phyloP scores from a whole-genome alignment of 2,797 vertebrate genomes.

The Lacerta viridis region DNA sequence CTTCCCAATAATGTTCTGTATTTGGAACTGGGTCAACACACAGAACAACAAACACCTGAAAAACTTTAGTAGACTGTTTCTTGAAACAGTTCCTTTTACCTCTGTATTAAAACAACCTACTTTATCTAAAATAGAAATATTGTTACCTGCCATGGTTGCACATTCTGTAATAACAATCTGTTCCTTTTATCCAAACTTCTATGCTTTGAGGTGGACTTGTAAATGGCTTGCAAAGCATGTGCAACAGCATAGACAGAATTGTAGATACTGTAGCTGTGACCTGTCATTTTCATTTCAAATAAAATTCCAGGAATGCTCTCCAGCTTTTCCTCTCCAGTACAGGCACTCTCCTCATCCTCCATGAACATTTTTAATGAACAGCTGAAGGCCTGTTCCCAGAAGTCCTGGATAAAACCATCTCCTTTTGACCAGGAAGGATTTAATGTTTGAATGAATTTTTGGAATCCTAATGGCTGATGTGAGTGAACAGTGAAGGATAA shows the following conservation, averaged over 20 bases:
- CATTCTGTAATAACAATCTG: neutral
- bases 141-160: neutral
- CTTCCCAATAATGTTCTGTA: too few relatives aligned
- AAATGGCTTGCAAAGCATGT: neutral
- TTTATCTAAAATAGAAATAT: too few relatives aligned
- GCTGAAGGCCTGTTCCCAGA: neutral
- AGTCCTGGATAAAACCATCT: neutral
- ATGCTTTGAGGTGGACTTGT: rapidly evolving
- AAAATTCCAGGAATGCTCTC: neutral
- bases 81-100: too few relatives aligned
- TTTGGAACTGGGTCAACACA: too few relatives aligned
- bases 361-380: neutral
- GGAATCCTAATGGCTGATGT: neutral
- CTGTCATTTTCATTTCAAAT: neutral
- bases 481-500: neutral
- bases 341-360: neutral
- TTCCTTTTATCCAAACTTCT: too few relatives aligned
- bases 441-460: neutral
- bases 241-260: neutral
- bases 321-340: neutral
- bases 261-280: neutral
- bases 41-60: too few relatives aligned
- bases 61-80: too few relatives aligned
- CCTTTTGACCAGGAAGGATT: neutral
- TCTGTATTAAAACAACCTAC: too few relatives aligned